Evolutionary conservation across 2,113 vertebrate genomes (phyloP).

Genomic region (Zonotrichia leucophrys): DNA sequence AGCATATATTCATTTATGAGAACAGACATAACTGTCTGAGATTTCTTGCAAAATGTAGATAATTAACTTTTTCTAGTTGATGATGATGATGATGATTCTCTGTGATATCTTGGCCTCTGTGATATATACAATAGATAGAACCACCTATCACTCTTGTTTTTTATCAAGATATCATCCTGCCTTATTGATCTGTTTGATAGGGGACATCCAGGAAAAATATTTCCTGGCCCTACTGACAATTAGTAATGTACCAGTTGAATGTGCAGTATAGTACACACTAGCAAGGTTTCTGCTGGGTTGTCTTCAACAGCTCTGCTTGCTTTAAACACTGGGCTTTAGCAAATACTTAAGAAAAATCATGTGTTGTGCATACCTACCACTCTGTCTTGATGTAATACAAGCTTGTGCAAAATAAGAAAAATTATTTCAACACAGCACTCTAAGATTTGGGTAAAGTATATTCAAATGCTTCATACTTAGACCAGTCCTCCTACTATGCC

Average conservation of each 20-base stretch:
- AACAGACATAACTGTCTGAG: not conserved
- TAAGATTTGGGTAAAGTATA: not conserved
- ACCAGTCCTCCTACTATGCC: not conserved
- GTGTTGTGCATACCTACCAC: not conserved
- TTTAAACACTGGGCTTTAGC: not conserved
- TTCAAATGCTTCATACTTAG: not conserved
- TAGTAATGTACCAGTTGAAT: not conserved
- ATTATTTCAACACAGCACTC: not conserved
- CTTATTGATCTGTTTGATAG: not conserved
- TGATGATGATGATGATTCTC: not conserved
- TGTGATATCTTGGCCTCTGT: not conserved
- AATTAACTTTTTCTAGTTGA: not conserved
- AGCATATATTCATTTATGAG: not conserved
- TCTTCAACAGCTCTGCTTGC: not conserved
- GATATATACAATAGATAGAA: not conserved
- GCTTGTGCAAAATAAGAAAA: not conserved
- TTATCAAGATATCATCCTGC: not conserved
- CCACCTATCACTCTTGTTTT: not conserved
- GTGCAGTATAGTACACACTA: not conserved
- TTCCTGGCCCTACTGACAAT: not conserved
- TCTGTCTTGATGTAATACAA: not conserved
- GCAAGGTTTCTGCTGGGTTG: not conserved
- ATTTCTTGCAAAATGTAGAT: not conserved
- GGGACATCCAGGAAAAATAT: not conserved
- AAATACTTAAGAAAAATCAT: not conserved